Conservation (phyloP, 1,140 invertebrate genomes). For the Leptopilina clavipes region DNA sequence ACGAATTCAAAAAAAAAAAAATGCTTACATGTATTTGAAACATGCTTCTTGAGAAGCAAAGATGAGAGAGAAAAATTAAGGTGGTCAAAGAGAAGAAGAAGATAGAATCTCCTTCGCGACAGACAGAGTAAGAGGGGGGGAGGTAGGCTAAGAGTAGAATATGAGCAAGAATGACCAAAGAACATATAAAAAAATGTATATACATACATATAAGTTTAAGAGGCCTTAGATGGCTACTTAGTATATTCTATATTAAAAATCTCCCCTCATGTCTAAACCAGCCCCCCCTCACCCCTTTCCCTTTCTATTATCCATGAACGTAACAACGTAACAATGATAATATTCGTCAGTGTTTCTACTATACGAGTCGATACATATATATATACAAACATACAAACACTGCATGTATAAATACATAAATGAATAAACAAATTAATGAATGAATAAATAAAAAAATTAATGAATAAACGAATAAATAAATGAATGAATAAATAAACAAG, state of each 20-base stretch:
- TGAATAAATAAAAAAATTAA: too few species aligned
- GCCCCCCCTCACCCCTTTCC: conserved; percentile 53
- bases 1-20: conserved; percentile 59
- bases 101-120: neutral
- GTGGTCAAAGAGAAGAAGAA: neutral
- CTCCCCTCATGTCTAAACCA: conserved; percentile 54
- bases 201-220: conserved; percentile 20
- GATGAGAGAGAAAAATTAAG: neutral
- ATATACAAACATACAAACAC: neutral
- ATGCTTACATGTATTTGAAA: conserved; percentile 45
- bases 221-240: conserved; percentile 67
- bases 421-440: too few species aligned
- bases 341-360: conserved; percentile 65
- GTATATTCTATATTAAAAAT: conserved; percentile 61
- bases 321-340: conserved; percentile 56
- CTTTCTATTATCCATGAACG: conserved; percentile 32
- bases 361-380: conserved; percentile 52
- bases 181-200: too few species aligned
- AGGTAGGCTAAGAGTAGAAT: conserved; percentile 39
- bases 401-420: too few species aligned
- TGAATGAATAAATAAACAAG: too few species aligned
- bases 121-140: conserved; percentile 2
- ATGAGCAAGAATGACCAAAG: neutral
- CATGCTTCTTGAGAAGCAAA: conserved; percentile 8
- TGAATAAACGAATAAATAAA: too few species aligned